A percentile compares a stretch with the other conserved stretches of the same genome.
Evolutionary conservation across 2,797 vertebrate species (phyloP).

Genomic region (Leptodactylus fallax): DNA sequence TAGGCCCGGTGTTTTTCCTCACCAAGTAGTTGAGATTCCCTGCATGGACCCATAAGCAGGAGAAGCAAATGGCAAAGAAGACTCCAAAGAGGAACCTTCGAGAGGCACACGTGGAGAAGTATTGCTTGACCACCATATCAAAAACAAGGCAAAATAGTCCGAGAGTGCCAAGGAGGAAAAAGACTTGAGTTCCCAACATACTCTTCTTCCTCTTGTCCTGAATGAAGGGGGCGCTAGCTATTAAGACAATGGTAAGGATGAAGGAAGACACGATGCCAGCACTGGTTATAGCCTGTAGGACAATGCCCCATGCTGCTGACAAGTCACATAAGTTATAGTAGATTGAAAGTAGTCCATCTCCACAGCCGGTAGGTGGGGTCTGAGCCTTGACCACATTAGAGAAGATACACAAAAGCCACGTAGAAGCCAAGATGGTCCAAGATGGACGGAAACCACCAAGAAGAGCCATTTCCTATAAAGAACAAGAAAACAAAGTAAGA

Average conservation of each 20-base stretch:
- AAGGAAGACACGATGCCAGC: slow-evolving; percentile 81
- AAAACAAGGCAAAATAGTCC: slow-evolving; percentile 94
- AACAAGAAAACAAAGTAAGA: background rate
- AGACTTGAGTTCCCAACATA: slow-evolving; percentile 79
- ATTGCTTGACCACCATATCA: slow-evolving; percentile 84
- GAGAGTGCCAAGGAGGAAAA: slow-evolving; percentile 82
- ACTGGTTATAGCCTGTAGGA: slow-evolving; percentile 85
- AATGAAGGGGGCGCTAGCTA: slow-evolving; percentile 89
- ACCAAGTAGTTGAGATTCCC: slow-evolving; percentile 84
- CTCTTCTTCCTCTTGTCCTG: slow-evolving; percentile 77
- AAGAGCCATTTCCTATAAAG: slow-evolving; percentile 55
- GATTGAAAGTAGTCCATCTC: slow-evolving; percentile 79
- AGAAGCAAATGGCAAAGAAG: slow-evolving; percentile 89
- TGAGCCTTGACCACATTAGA: slow-evolving; percentile 64
- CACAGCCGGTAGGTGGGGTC: slow-evolving; percentile 77
- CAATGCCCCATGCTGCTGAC: slow-evolving; percentile 83
- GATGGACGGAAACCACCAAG: background rate
- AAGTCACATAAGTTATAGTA: slow-evolving; percentile 93
- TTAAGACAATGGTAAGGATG: slow-evolving; percentile 83
- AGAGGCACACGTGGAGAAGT: slow-evolving; percentile 88
- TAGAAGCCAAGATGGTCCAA: slow-evolving; percentile 64
- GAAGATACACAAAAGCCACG: slow-evolving; percentile 66
- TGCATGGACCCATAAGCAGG: slow-evolving; percentile 85
- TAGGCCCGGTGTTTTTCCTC: slow-evolving; percentile 74
- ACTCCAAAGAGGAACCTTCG: slow-evolving; percentile 93